phyloP scores from a whole-genome alignment of 2,113 vertebrate species.

The Cyphomyrus discorhynchus region DNA sequence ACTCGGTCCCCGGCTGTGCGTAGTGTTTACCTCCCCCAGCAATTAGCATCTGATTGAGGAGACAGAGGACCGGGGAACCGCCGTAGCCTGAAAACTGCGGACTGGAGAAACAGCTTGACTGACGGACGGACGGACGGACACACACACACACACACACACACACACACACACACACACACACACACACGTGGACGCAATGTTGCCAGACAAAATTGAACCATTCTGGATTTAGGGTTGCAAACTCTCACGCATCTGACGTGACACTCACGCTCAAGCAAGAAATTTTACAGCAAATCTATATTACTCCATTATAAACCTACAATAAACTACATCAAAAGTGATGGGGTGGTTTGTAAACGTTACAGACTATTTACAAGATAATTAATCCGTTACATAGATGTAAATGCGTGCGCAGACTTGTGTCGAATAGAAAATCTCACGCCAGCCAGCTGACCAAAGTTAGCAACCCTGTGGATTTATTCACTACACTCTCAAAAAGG shows the following conservation, averaged over 20 bases:
- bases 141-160: neutral
- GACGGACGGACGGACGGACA: too few species aligned
- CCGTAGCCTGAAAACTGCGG: neutral
- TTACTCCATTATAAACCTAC: neutral
- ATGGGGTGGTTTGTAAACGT: neutral
- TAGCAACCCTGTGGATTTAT: neutral
- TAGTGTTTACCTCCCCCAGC: constrained; percentile 25
- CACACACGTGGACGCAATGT: neutral
- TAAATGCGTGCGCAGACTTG: neutral
- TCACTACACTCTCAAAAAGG: neutral
- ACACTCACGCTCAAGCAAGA: neutral
- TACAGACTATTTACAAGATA: neutral
- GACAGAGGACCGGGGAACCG: neutral
- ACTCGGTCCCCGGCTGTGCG: constrained; percentile 20
- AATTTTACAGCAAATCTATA: neutral
- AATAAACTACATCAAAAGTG: neutral
- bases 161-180: neutral
- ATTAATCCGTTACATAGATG: neutral
- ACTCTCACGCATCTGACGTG: too few species aligned
- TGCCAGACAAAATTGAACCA: neutral
- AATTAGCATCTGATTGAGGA: constrained; percentile 31
- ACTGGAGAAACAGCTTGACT: neutral
- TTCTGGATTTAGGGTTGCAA: neutral
- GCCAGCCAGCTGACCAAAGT: neutral
- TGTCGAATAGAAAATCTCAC: neutral